Conservation (phyloP, 2,888 invertebrate species). For the Cremastinae sp. region DNA sequence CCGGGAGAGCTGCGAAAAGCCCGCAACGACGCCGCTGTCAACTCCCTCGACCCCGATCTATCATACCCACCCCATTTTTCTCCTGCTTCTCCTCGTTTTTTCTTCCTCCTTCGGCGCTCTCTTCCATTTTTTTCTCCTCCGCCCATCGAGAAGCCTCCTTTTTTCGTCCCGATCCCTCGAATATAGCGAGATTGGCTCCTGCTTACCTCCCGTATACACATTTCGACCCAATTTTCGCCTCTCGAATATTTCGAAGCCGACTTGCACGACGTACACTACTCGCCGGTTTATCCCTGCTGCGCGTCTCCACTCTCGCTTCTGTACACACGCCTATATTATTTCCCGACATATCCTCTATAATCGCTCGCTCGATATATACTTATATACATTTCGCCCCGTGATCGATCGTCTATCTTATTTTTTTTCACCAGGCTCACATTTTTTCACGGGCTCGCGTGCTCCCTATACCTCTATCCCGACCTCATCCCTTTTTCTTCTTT, state of each 20-base stretch:
- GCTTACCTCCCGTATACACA: constrained; percentile 36
- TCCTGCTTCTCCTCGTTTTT: constrained; percentile 75
- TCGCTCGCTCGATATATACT: constrained; percentile 2
- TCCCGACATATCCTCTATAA: constrained; percentile 36
- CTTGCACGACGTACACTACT: constrained; percentile 5
- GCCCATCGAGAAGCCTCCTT: constrained; percentile 28
- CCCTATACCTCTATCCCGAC: constrained; percentile 15
- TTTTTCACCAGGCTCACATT: constrained; percentile 37
- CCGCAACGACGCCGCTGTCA: constrained; percentile 71
- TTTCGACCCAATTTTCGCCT: too few relatives aligned
- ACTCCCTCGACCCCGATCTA: constrained; percentile 76
- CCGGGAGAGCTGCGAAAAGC: constrained; percentile 49
- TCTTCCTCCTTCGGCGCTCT: constrained; percentile 65
- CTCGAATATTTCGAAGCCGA: too few relatives aligned
- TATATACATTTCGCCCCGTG: constrained; percentile 36
- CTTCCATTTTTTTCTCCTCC: constrained; percentile 65
- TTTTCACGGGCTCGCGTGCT: constrained; percentile 1
- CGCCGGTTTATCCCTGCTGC: too few relatives aligned
- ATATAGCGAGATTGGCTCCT: constrained; percentile 72
- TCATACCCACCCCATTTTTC: constrained; percentile 73
- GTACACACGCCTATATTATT: constrained; percentile 1
- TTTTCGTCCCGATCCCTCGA: constrained; percentile 64
- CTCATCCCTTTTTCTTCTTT: constrained; percentile 41
- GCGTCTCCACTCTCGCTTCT: not conserved
- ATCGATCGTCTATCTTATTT: constrained; percentile 59